Base-by-base conservation (phyloP, 92 coral and sea anemone species). In the Hydrozoanthus gracilis region DNA sequence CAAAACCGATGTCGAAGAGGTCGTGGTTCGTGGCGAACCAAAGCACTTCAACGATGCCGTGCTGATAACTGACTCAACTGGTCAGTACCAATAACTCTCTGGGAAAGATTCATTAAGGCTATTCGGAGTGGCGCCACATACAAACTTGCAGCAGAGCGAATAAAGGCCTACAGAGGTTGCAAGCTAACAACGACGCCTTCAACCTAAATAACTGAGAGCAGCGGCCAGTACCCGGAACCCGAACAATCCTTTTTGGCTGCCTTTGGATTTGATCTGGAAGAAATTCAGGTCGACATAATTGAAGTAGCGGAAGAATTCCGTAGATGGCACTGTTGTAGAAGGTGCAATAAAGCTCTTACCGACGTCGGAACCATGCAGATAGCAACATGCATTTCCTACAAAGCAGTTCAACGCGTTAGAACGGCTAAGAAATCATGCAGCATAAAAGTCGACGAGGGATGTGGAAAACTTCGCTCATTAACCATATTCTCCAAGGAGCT, bases 171-270 rank as follows among this genome's bases (percentile, higher is more conserved):
- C 39, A 1, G 15, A 5, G 7, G 44, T 13, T 78, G 45, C 44
- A 13, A 49, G 9, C 83, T 78, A 8, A 78, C 83, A n/a, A 78
- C 83, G 50, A 78, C 55, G 6, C 71, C 71, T 4, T 44, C 45
- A 0, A 78, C 71, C n/a, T 8, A 77, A 6, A 17, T 17, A 18
- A 14, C 27, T 0, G 54, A 44, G n/a, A 49, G 15, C 3, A 71
- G 61, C 14, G 10, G 13, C 39, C 45, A 51, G 47, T 75, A 49
- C 18, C 79, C 64, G 1, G 79, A 75, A 20, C 79, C 79, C 20
- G 47, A 75, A 4, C 64, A 75, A 12, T 44, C 4, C 7, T 10
- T 13, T 4, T 4, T 73, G n/a, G 55, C 79, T 51, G 17, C 52
- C 12, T n/a, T 75, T 65, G 71, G 71, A 44, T 75, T 75, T 15